phyloP scores from a whole-genome alignment of 64 coral and sea anemone genomes.

The Pachyseris speciosa region DNA sequence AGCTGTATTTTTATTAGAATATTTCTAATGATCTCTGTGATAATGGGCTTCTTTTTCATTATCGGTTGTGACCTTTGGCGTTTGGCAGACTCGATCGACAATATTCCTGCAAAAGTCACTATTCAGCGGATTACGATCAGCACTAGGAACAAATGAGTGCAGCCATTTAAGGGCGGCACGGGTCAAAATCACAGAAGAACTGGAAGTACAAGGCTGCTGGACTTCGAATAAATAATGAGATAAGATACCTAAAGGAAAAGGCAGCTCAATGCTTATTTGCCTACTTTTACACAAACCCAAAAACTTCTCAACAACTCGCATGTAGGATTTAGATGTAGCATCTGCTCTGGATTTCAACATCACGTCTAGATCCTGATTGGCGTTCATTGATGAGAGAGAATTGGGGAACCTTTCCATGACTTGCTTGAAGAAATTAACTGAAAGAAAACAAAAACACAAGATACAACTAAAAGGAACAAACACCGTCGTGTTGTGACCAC shows the following conservation, averaged over 20 bases:
- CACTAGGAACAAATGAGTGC: slow-evolving; percentile 3
- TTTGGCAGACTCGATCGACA: too few relatives aligned
- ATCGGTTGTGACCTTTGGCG: too few relatives aligned
- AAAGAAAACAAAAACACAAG: slow-evolving; percentile 41
- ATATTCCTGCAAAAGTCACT: too few relatives aligned
- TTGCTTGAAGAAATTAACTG: slow-evolving; percentile 36
- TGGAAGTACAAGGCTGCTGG: slow-evolving; percentile 39
- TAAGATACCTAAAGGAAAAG: slow-evolving; percentile 46
- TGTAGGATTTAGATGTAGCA: slow-evolving; percentile 36
- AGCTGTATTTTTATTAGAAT: too few relatives aligned
- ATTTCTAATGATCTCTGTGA: too few relatives aligned
- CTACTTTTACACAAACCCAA: slow-evolving; percentile 50
- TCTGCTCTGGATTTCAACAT: slow-evolving; percentile 57
- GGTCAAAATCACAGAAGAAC: slow-evolving; percentile 46
- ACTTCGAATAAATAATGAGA: slow-evolving; percentile 55
- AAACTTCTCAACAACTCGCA: slow-evolving; percentile 37
- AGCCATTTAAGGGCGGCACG: slow-evolving; percentile 36
- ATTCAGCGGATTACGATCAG: too few relatives aligned
- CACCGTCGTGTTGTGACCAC: background rate
- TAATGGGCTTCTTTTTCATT: too few relatives aligned
- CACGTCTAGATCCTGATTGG: slow-evolving; percentile 29
- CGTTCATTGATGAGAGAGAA: background rate
- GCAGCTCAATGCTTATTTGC: slow-evolving; percentile 31
- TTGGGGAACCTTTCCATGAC: slow-evolving; percentile 21
- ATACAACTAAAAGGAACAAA: slow-evolving; percentile 35